Evolutionary conservation across 2,888 invertebrate species (phyloP).

Genomic region (Acleris laterana): DNA sequence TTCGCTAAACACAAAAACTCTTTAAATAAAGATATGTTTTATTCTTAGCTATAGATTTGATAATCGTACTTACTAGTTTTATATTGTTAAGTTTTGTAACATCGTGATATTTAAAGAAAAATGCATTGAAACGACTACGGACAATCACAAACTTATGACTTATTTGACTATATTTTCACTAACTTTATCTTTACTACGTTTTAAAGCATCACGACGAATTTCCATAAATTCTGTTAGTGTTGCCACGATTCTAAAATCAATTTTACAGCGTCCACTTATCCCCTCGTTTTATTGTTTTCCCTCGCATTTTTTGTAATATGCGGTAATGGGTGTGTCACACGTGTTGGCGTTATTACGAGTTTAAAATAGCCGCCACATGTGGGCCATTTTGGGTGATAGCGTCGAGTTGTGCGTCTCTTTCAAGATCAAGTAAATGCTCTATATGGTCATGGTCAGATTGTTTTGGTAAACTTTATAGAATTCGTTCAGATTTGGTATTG

Average conservation of each 20-base stretch:
- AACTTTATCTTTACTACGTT: too few species aligned
- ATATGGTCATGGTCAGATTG: conserved; percentile 1
- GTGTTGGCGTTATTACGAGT: conserved; percentile 83
- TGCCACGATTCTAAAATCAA: conserved; percentile 45
- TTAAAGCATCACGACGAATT: background rate
- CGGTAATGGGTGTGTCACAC: conserved; percentile 82
- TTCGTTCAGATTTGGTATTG: background rate
- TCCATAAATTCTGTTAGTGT: background rate
- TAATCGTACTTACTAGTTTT: background rate
- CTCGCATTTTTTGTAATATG: conserved; percentile 82
- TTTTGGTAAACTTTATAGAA: background rate
- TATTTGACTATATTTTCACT: too few species aligned
- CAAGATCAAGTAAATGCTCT: conserved; percentile 16
- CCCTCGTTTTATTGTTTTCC: conserved; percentile 80
- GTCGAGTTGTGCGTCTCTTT: conserved; percentile 50
- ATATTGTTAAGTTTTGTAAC: background rate
- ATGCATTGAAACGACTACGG: too few species aligned
- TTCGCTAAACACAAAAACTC: conserved; percentile 45
- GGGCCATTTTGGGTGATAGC: conserved; percentile 69
- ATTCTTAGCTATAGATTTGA: conserved; percentile 4
- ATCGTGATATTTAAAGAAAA: too few species aligned
- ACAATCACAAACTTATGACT: too few species aligned
- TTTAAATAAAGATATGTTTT: background rate
- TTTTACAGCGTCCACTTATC: conserved; percentile 72
- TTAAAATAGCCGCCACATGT: conserved; percentile 80